Base-by-base conservation (phyloP, 2,113 vertebrate species). In the Podarcis cretensis region DNA sequence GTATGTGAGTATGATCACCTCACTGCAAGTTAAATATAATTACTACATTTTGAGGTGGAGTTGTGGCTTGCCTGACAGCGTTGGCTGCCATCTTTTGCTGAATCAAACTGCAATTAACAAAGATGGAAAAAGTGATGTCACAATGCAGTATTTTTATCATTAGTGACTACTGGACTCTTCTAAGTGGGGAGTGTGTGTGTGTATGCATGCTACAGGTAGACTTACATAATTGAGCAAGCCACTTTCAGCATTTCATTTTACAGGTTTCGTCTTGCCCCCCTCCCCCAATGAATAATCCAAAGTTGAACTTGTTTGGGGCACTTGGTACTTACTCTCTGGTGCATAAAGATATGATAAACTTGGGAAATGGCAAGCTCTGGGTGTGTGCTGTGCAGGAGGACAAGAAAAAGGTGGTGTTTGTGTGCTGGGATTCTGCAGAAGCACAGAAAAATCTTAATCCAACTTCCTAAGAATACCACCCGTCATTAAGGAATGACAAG, bases 61-160 rank as follows among this genome's bases (percentile, higher is more conserved):
- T 78, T 88, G 81, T 69, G 87, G 81, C 74, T 83, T 69, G 40
- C n/a, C 87, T 68, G 40, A 68, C 82, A 40, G 40, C 65, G 63
- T 88, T 37, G 73, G 73, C 40, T 84, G 63, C 23, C n/a, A 57
- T 83, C 57, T 27, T 83, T 83, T 83, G 73, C 59, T 83, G 40
- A 78, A 77, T 35, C 73, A 77, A 88, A 78, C 59, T 83, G 27
- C n/a, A 83, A 57, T 83, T 83, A 77, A 57, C 40, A 68, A 68
- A 66, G n/a, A 83, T 83, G 59, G 59, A 75, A 83, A 87, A 83
- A 32, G n/a, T 78, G 87, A 83, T 69, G 54, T 83, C 81, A 88
- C 16, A 59, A 37, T 69, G 63, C 30, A 57, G 59, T 68, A 32
- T 35, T 77, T 83, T 48, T 68, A 37, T 88, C 81, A 76, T 88